Conservation (phyloP, 1,140 invertebrate species). For the Meloidogyne hapla region DNA sequence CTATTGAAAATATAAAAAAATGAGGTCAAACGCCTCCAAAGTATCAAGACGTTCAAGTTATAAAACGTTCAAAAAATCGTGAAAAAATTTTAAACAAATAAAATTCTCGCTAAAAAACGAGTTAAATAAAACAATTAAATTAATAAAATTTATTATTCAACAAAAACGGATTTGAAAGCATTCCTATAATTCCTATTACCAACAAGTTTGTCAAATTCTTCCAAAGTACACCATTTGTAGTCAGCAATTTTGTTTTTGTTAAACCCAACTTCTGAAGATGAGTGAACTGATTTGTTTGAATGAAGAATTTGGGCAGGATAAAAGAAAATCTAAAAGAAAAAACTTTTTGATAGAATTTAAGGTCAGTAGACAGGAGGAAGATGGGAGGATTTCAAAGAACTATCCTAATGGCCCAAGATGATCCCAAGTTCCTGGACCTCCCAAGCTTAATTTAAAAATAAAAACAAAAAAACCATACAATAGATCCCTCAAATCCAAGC, state of each 20-base stretch:
- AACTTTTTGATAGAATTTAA: neutral
- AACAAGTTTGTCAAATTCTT: conserved; percentile 34
- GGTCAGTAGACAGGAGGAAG: conserved; percentile 5
- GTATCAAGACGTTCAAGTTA: no score
- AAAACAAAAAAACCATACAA: conserved; percentile 34
- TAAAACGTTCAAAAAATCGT: no score
- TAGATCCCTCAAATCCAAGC: conserved; percentile 26
- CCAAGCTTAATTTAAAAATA: neutral
- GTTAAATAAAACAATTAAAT: no score
- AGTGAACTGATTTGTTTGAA: neutral
- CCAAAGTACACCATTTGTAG: conserved; percentile 45
- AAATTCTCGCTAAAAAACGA: no score
- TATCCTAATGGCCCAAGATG: no score
- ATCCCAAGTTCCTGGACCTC: neutral
- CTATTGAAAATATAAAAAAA: no score
- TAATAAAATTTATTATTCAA: conserved; percentile 16
- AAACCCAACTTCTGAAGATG: conserved; percentile 2
- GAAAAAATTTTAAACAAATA: no score
- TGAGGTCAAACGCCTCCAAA: neutral
- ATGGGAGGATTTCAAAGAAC: no score
- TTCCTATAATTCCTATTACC: neutral
- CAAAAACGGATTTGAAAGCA: conserved; percentile 8
- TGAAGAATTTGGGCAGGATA: conserved; percentile 44
- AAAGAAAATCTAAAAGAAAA: conserved; percentile 50
- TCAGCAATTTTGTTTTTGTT: conserved; percentile 37